Base-by-base conservation (phyloP, 2,888 invertebrate species). In the Folsomia candida region DNA sequence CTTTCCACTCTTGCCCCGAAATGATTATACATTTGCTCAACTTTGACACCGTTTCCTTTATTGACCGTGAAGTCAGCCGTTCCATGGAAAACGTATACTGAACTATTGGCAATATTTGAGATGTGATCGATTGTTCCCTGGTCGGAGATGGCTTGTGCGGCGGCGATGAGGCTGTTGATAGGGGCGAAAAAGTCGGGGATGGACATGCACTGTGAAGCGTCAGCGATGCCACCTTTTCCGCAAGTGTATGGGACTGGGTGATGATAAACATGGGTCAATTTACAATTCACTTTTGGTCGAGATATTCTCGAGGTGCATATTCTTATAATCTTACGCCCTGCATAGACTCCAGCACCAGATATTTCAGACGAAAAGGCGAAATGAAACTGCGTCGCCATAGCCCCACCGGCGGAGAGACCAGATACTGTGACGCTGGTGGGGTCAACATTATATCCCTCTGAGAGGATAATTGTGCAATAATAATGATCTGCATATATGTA, bases 71-170 rank as follows among this genome's bases (percentile, higher is more conserved):
- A 60, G 1, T 1, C 58, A 18, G 22, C 20, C 26, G 27, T 6
- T 51, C 83, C 83, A 68, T 81, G 80, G 69, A 81, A 83, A 58
- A 83, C 80, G 73, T 78, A 83, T 2, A 83, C 81, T 58, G 76
- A 80, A 70, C 81, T 81, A 28, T 80, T 77, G 9, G 37, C 65
- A 71, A 83, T 72, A 69, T 82, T 80, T 3, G 74, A 68, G 2
- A 81, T 79, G 9, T 79, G 67, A 72, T 83, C 83, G 54, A 82
- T 82, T 4, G 22, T 4, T 25, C 62, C 62, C 20, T 27, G n/a
- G 3, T 6, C 14, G n/a, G 29, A 27, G 2, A n/a, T 3, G 2
- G 28, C 37, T 9, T 62, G 14, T 6, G 37, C 37, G 9, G 9
- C 6, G 3, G 29, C 37, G 14, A 62, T 62, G 25, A 62, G 26